Evolutionary conservation across 2,888 invertebrate species (phyloP).

Genomic region (Tinea trinotella): DNA sequence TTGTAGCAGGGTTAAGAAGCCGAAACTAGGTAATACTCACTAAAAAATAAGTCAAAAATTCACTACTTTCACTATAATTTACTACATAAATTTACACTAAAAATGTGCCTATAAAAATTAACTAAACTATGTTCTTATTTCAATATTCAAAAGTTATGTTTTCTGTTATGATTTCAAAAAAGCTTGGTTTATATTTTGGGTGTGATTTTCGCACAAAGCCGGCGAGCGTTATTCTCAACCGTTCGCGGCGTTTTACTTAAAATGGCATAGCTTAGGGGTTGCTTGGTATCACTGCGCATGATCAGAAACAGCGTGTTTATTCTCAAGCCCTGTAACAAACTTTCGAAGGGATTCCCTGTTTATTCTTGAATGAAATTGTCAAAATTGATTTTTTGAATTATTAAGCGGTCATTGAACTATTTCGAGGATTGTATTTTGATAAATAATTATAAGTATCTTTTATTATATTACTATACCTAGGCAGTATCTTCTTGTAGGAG

Average conservation of each 20-base stretch:
- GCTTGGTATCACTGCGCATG: constrained; percentile 5
- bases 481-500: too few species aligned
- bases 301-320: not conserved
- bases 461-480: too few species aligned
- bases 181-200: not conserved
- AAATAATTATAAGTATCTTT: too few species aligned
- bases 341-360: constrained; percentile 11
- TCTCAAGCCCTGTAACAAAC: not conserved
- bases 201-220: not conserved
- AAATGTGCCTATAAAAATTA: not conserved
- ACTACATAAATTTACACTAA: not conserved
- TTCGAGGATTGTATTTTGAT: too few species aligned
- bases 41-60: not conserved
- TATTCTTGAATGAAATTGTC: not conserved
- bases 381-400: constrained; percentile 6
- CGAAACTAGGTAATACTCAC: too few species aligned
- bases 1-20: too few species aligned
- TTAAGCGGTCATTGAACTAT: constrained; percentile 3
- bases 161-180: not conserved
- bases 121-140: not conserved
- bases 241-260: not conserved
- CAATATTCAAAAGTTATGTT: not conserved
- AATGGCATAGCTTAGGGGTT: not conserved
- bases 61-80: not conserved
- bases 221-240: not conserved